Base-by-base conservation (phyloP, 2,113 vertebrate species). In the Peromyscus polionotus region DNA sequence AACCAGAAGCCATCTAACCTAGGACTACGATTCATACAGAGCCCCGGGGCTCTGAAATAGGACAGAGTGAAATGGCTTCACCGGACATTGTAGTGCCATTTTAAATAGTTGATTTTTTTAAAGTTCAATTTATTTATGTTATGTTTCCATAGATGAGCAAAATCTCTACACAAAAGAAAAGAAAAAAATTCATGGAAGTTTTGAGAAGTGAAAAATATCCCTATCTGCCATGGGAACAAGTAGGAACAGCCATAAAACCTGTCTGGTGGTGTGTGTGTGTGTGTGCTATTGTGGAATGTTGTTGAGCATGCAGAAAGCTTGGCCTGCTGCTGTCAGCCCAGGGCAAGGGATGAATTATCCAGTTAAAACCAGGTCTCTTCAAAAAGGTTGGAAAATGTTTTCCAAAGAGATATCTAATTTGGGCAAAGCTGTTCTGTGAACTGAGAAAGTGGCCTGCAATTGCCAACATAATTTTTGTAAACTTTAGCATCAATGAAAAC, bases 341-440 rank as follows among this genome's bases (percentile, higher is more conserved):
- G 28, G 97, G 95, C 94, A 92, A 97, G 67, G 88, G 91, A 96
- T 94, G 96, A 98, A 88, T 88, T 42, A 91, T 76, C 93, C 54
- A 68, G 92, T 94, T 81, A 92, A 92, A 94, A 73, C 87, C 13
- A 31, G 79, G 72, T 72, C 72, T 76, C 65, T 86, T 93, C 79
- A 97, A 90, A 95, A 75, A 0, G 3, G 33, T 0, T 42, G 31
- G 83, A 93, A 93, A 95, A 61, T 97, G 67, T 76, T 96, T 88
- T 96, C 90, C 73, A 76, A 16, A 51, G 90, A 92, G 39, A 92
- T 68, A 59, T 73, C 48, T 95, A 36, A 77, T 39, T 33, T 61
- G 87, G n/a, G 67, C 63, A 86, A 88, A 84, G 63, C 48, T 79
- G 14, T 61, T 93, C 13, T 48, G 16, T 77, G 65, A 86, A 90